Conservation (phyloP, 1,140 invertebrate genomes). For the Spodoptera frugiperda region DNA sequence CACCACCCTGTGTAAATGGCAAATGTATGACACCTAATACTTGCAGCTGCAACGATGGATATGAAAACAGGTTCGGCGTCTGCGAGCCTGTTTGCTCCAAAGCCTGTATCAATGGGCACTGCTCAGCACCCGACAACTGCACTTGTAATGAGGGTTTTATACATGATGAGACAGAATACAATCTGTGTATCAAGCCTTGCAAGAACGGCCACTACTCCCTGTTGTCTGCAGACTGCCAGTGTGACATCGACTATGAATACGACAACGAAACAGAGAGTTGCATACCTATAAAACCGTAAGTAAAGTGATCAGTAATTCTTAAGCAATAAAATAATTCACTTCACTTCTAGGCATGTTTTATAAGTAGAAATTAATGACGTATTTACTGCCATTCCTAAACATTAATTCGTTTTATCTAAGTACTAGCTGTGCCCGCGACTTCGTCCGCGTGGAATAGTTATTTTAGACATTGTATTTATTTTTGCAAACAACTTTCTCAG, state of each 20-base stretch:
- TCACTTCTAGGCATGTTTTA: too few species aligned
- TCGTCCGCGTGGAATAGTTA: too few species aligned
- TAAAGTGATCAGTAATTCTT: not conserved
- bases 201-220: slow-evolving; percentile 59
- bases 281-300: slow-evolving; percentile 50
- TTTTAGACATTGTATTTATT: too few species aligned
- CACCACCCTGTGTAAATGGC: not conserved
- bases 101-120: slow-evolving; percentile 12
- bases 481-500: too few species aligned
- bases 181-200: slow-evolving; percentile 55
- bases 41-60: not conserved
- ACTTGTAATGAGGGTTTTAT: slow-evolving; percentile 48
- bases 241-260: slow-evolving; percentile 60
- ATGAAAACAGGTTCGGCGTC: not conserved
- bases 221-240: slow-evolving; percentile 43
- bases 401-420: too few species aligned
- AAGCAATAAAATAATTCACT: too few species aligned
- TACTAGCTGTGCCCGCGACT: too few species aligned
- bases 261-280: slow-evolving; percentile 48
- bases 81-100: not conserved
- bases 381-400: too few species aligned
- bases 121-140: not conserved
- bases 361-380: too few species aligned
- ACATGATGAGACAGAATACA: slow-evolving; percentile 36
- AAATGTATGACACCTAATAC: not conserved